Evolutionary conservation across 2,797 vertebrate species (phyloP), one percentile per base, ranked within the genome.

Genomic region (Nyctalus aviator): DNA sequence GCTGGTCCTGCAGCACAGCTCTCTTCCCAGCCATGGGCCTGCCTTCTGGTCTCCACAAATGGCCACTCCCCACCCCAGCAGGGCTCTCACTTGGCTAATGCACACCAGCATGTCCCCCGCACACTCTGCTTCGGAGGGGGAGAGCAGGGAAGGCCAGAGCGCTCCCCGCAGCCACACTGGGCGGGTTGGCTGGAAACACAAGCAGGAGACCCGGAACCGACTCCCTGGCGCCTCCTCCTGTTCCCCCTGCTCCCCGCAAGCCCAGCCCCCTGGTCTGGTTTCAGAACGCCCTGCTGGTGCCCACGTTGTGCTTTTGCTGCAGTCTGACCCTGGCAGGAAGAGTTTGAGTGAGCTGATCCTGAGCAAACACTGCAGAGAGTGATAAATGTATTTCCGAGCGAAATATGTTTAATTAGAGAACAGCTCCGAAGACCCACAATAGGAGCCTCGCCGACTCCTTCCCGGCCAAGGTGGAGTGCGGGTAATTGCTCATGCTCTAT

Each of bases 201-300:
- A 35, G 37, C 75, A 35, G 4, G 3, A 69, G 41, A 30, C 21
- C 8, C 10, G 3, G 41, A 30, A 21, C 6, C 10, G 4, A 11
- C 14, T 37, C 81, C 21, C 30, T 27, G 50, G 18, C 44, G 64
- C 27, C 72, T 59, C 55, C 76, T 37, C 76, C 59, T 18, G 14
- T n/a, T 62, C 62, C 89, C 27, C 41, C 37, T 46, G 13, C 53
- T 62, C 32, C 32, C 59, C 72, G 97, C 78, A 96, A 21, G 64
- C 10, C 30, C 71, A 72, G 79, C 71, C 91, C 78, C 92, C 83
- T 66, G 53, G 88, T 88, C 85, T 44, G 77, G 81, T 96, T 95
- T 97, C 84, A 90, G 95, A 97, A 97, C 76, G 77, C 73, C 76
- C 8, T 23, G 57, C 23, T 37, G n/a, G 90, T 75, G 88, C 85